phyloP scores from a whole-genome alignment of 2,888 invertebrate species.

The Trichopria drosophilae region DNA sequence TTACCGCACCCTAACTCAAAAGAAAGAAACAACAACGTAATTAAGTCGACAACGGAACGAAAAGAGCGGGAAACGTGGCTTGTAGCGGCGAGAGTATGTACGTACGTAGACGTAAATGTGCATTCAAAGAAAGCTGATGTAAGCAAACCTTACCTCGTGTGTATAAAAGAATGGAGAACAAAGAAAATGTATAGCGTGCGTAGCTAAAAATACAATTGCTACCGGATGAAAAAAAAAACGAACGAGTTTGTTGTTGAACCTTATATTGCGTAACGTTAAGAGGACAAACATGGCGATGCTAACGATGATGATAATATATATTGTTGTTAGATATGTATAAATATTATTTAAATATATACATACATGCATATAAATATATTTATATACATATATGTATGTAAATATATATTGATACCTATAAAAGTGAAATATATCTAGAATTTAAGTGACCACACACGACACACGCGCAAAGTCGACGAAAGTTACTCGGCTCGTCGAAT shows the following conservation, averaged over 20 bases:
- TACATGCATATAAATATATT: no score
- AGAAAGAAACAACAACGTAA: slow-evolving; percentile 13
- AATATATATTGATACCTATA: slow-evolving; percentile 48
- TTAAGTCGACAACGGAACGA: background rate
- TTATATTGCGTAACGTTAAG: slow-evolving; percentile 48
- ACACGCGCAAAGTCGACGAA: slow-evolving; percentile 24
- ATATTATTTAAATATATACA: slow-evolving; percentile 39
- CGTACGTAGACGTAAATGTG: slow-evolving; percentile 13
- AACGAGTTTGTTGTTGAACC: slow-evolving; percentile 54
- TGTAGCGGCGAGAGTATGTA: slow-evolving; percentile 12
- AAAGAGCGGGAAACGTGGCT: slow-evolving; percentile 2
- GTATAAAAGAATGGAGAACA: slow-evolving; percentile 26
- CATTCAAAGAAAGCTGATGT: slow-evolving; percentile 11
- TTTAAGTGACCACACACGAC: slow-evolving; percentile 36
- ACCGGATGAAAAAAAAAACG: slow-evolving; percentile 38
- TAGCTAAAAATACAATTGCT: no score
- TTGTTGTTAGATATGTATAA: slow-evolving; percentile 57
- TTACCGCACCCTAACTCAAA: slow-evolving; percentile 18
- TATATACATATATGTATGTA: no score
- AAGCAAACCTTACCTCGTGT: slow-evolving; percentile 28
- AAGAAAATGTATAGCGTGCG: slow-evolving; percentile 18
- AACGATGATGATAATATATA: slow-evolving; percentile 53
- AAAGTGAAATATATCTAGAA: slow-evolving; percentile 46
- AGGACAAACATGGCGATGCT: slow-evolving; percentile 36
- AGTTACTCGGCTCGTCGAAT: slow-evolving; percentile 1